Percentiles rank a stretch among this genome's conserved stretches.
These are phyloP conservation scores for Pangasius macronema DNA, from an alignment of 2,797 vertebrate species.

Conservation along the genomic window DNA sequence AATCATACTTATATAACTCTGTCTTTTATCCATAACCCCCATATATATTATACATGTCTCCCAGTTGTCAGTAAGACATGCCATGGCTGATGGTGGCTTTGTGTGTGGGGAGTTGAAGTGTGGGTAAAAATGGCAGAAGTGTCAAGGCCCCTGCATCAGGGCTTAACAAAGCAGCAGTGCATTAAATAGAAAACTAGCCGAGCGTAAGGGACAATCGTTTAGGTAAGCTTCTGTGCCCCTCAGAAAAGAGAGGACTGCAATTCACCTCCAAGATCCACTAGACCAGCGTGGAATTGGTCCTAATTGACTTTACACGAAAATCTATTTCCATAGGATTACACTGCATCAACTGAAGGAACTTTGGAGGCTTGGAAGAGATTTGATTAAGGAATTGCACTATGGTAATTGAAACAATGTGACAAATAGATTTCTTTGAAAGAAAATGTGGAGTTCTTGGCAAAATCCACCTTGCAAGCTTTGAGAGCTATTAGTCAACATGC, in stretches of 20 bases:
- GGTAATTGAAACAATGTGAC: conserved; percentile 6
- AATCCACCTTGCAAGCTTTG: not conserved
- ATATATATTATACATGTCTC: conserved; percentile 24
- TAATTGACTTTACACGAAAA: conserved; percentile 42
- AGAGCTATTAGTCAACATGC: not conserved
- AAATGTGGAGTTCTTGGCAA: not conserved
- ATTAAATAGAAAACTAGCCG: conserved; percentile 41
- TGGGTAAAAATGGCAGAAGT: conserved; percentile 8
- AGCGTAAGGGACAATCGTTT: conserved; percentile 43
- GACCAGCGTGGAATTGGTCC: conserved; percentile 31
- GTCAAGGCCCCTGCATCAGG: conserved; percentile 26
- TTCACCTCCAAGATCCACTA: conserved; percentile 39
- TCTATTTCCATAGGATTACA: conserved; percentile 37
- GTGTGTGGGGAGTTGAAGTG: conserved; percentile 14
- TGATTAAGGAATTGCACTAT: conserved; percentile 8
- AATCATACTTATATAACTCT: conserved; percentile 6
- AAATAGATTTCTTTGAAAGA: not conserved
- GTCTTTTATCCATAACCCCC: not conserved
- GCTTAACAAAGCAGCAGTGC: conserved; percentile 36
- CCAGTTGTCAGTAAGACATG: not conserved
- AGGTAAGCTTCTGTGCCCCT: conserved; percentile 33
- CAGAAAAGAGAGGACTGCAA: conserved; percentile 32
- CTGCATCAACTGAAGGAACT: conserved; percentile 1
- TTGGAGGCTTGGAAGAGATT: conserved; percentile 5
- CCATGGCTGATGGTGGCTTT: conserved; percentile 11